Conservation (phyloP, 2,888 invertebrate genomes). For the Eupithecia abbreviata region DNA sequence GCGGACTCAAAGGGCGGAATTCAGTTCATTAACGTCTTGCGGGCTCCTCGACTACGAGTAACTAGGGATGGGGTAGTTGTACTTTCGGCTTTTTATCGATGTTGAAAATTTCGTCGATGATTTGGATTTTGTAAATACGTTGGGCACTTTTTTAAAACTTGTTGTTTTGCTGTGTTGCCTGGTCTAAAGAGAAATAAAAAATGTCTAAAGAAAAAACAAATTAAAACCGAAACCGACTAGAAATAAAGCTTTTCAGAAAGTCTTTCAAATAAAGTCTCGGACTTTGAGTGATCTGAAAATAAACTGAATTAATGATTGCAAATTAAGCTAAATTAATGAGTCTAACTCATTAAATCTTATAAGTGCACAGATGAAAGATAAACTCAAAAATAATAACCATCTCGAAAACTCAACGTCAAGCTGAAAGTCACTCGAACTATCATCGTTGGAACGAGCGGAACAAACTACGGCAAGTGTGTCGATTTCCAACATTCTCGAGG, state of each 20-base stretch:
- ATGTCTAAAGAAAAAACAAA: too few species aligned
- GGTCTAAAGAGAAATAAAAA: too few species aligned
- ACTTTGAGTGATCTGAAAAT: neutral
- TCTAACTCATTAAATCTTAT: constrained; percentile 29
- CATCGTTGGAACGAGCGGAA: constrained; percentile 73
- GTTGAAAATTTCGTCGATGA: neutral
- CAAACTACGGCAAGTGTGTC: constrained; percentile 83
- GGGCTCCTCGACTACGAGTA: constrained; percentile 51
- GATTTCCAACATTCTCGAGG: constrained; percentile 80
- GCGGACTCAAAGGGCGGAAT: constrained; percentile 66
- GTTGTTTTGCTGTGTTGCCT: too few species aligned
- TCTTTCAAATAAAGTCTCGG: neutral
- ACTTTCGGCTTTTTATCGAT: neutral
- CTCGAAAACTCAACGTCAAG: constrained; percentile 59
- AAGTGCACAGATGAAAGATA: constrained; percentile 45
- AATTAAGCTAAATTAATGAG: constrained; percentile 12
- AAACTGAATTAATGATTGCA: constrained; percentile 14
- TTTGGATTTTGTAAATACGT: neutral
- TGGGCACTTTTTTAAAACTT: neutral
- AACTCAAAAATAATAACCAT: constrained; percentile 53
- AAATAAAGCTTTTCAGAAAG: neutral
- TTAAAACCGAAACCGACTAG: too few species aligned
- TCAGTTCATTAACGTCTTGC: constrained; percentile 80
- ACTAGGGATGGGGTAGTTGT: constrained; percentile 48
- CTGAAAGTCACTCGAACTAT: constrained; percentile 79